Evolutionary conservation across 2,113 vertebrate species (phyloP).

Genomic region (Orycteropus afer): DNA sequence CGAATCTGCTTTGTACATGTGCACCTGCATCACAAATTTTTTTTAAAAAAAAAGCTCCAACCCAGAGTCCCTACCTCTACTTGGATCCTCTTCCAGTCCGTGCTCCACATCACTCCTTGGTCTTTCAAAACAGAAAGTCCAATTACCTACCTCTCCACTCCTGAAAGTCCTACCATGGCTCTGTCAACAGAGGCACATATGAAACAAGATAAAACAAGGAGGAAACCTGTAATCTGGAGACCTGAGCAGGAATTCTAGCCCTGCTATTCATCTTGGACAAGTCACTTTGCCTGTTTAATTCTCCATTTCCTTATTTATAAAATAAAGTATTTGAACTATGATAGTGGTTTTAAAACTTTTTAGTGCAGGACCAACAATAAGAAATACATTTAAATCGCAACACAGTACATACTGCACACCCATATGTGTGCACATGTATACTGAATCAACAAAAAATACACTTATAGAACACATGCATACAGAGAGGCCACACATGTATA

Average conservation of each 20-base stretch:
- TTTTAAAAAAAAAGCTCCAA: background rate
- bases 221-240: background rate
- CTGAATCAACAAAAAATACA: background rate
- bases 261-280: background rate
- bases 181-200: background rate
- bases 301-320: background rate
- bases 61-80: background rate
- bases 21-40: too few relatives aligned
- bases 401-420: background rate
- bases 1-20: too few relatives aligned
- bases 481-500: too few relatives aligned
- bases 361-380: background rate
- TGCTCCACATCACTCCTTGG: background rate
- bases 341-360: background rate
- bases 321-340: background rate
- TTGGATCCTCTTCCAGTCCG: background rate
- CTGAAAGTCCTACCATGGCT: background rate
- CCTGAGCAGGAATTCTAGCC: background rate
- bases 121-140: constrained; percentile 29
- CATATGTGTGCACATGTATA: background rate
- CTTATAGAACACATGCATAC: background rate
- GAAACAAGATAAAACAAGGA: background rate
- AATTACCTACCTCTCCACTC: background rate
- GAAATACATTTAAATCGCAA: background rate
- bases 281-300: background rate